Conservation (phyloP, 2,113 vertebrate genomes). For the Ascaphus truei region DNA sequence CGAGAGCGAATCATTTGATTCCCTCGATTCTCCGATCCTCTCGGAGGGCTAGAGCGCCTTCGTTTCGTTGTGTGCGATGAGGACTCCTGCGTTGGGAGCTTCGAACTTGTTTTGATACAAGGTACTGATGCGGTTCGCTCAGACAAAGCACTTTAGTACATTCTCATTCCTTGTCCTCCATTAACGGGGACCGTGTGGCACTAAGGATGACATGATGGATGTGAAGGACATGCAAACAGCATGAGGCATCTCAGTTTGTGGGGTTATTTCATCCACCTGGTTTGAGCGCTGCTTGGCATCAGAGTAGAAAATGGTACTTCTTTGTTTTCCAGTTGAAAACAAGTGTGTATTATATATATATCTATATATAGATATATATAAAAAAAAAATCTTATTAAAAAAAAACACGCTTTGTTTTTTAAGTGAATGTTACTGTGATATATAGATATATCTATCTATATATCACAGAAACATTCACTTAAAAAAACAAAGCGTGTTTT, state of each 20-base stretch:
- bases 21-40: slow-evolving; percentile 70
- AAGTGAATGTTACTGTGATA: no score
- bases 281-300: not conserved
- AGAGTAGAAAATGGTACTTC: not conserved
- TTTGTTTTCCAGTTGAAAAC: not conserved
- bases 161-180: slow-evolving; percentile 58
- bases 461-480: no score
- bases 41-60: slow-evolving; percentile 4
- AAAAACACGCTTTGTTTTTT: no score
- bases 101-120: slow-evolving; percentile 61
- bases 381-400: no score
- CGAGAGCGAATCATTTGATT: slow-evolving; percentile 60
- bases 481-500: no score
- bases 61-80: slow-evolving; percentile 63
- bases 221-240: not conserved
- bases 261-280: not conserved
- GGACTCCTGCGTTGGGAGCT: slow-evolving; percentile 54
- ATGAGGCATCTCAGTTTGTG: not conserved
- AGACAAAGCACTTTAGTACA: slow-evolving; percentile 82
- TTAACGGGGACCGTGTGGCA: not conserved
- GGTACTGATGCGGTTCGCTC: slow-evolving; percentile 73
- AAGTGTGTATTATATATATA: no score
- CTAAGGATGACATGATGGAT: not conserved
- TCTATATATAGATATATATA: no score
- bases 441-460: no score